Percentiles rank a stretch among this genome's conserved stretches.
These are phyloP conservation scores for Hipposideros larvatus DNA, from an alignment of 2,797 vertebrate species.

Conservation along the genomic window DNA sequence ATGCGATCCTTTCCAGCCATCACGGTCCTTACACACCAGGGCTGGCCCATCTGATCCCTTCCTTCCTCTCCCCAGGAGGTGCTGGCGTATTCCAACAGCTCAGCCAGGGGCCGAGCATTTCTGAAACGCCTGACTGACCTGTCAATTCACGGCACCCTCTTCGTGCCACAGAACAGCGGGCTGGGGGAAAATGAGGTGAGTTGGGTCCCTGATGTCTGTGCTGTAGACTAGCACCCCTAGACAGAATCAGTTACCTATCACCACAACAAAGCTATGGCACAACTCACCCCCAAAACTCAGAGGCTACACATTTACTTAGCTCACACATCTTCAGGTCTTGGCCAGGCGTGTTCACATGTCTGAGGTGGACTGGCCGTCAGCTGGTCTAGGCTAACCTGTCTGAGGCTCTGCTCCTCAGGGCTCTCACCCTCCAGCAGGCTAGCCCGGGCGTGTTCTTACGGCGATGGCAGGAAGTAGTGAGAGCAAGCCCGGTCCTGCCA, in stretches of 20 bases:
- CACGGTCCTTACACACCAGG: rapidly evolving
- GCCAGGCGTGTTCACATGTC: rapidly evolving
- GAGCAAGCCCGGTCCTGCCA: too few species aligned
- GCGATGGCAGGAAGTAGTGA: rapidly evolving
- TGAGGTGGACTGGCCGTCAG: background rate
- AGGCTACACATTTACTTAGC: rapidly evolving
- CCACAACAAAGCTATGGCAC: rapidly evolving
- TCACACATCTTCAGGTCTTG: background rate
- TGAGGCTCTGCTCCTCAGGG: background rate
- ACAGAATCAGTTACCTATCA: background rate
- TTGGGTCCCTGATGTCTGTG: rapidly evolving
- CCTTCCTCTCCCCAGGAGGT: constrained; percentile 90
- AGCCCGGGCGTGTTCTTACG: rapidly evolving
- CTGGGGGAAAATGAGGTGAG: constrained; percentile 92
- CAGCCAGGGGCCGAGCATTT: constrained; percentile 90
- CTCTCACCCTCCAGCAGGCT: background rate
- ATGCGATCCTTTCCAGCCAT: background rate
- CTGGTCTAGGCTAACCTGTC: too few species aligned
- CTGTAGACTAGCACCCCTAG: background rate
- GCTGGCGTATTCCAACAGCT: constrained; percentile 91
- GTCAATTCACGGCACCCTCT: constrained; percentile 91
- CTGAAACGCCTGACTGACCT: constrained; percentile 90
- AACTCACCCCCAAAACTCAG: background rate
- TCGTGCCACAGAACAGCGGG: constrained; percentile 93
- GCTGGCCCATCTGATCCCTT: background rate